A percentile compares a stretch with the other conserved stretches of the same genome.
Conservation (phyloP, 2,113 vertebrate species). For the Oncorhynchus mykiss region DNA sequence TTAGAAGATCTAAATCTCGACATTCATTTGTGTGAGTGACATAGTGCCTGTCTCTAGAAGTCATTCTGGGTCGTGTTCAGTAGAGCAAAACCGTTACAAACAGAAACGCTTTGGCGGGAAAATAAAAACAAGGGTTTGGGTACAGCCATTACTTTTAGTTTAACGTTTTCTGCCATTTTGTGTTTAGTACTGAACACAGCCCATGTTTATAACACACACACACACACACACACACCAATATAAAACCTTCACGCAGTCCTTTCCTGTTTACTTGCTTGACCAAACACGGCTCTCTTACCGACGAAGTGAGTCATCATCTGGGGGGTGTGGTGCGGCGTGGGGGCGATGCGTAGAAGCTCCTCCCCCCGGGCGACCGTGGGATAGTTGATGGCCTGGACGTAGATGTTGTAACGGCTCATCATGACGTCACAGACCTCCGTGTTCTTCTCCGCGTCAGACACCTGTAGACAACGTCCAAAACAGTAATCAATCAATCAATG, state of each 20-base stretch:
- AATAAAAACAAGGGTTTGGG: no score
- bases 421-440: constrained; percentile 88
- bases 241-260: no score
- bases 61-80: no score
- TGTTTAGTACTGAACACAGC: no score
- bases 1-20: neutral
- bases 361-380: constrained; percentile 91
- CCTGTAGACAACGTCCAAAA: constrained; percentile 64
- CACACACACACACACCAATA: no score
- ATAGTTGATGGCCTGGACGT: constrained; percentile 97
- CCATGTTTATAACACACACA: no score
- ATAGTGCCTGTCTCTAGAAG: neutral
- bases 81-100: no score
- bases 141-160: no score
- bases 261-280: no score
- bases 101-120: no score
- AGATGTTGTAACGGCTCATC: constrained; percentile 92
- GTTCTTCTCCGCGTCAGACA: constrained; percentile 92
- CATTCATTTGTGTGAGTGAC: neutral
- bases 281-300: constrained; percentile 71
- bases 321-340: constrained; percentile 93
- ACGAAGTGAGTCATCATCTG: constrained; percentile 97
- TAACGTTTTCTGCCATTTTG: no score
- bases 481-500: neutral
- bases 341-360: constrained; percentile 92